Percentiles rank a stretch among this genome's conserved stretches.
Conservation (phyloP, 1,140 invertebrate genomes). For the Catajapyx aquilonaris region DNA sequence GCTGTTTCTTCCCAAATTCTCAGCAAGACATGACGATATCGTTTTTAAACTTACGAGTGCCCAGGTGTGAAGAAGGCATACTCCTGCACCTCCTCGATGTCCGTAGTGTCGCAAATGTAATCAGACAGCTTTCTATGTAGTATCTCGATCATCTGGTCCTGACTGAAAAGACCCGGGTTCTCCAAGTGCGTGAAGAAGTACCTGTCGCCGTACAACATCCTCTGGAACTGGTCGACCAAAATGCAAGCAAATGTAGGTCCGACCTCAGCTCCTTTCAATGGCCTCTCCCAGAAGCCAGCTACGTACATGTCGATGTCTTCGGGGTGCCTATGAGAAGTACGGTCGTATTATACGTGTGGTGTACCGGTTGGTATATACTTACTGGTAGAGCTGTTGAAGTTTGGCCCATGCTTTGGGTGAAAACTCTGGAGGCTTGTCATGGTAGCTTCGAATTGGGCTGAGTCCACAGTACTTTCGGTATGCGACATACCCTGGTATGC, state of each 20-base stretch:
- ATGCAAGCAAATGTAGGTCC: constrained; percentile 37
- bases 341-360: neutral
- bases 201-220: constrained; percentile 22
- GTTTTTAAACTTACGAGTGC: neutral
- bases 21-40: neutral
- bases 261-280: constrained; percentile 24
- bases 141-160: constrained; percentile 9
- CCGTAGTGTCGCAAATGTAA: constrained; percentile 4
- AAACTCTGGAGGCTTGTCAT: neutral
- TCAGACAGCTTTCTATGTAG: constrained; percentile 1
- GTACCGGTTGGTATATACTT: neutral
- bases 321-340: neutral
- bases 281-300: constrained; percentile 20
- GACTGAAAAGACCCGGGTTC: constrained; percentile 17
- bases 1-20: neutral
- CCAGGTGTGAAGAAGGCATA: neutral
- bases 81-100: neutral
- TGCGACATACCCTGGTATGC: neutral
- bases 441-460: neutral
- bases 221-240: constrained; percentile 29
- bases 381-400: neutral
- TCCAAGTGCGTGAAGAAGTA: constrained; percentile 24
- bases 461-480: neutral
- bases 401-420: neutral
- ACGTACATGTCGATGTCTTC: neutral